phyloP scores from a whole-genome alignment of 2,888 invertebrate genomes.

The Stenichneumon culpator region DNA sequence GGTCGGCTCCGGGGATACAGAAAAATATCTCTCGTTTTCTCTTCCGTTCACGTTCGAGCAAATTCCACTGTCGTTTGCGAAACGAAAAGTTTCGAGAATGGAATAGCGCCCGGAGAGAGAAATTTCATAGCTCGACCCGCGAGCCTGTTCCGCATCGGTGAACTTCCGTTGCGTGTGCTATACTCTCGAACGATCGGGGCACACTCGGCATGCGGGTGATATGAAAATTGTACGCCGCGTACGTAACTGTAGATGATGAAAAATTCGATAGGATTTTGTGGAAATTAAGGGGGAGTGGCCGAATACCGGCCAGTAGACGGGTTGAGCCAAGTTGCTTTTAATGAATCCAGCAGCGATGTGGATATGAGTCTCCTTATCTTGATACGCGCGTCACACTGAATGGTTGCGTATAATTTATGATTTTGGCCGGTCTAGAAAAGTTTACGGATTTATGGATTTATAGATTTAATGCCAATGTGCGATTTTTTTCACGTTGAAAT shows the following conservation, averaged over 20 bases:
- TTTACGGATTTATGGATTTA: too few species aligned
- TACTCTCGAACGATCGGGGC: neutral
- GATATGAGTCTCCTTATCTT: too few species aligned
- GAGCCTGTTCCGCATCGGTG: slow-evolving; percentile 4
- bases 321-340: too few species aligned
- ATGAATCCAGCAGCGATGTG: too few species aligned
- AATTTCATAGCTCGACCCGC: slow-evolving; percentile 17
- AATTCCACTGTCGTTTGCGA: neutral
- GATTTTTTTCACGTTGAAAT: too few species aligned
- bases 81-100: slow-evolving; percentile 30
- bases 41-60: neutral
- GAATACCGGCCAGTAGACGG: too few species aligned
- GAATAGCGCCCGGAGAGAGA: slow-evolving; percentile 18
- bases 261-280: neutral
- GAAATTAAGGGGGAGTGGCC: too few species aligned
- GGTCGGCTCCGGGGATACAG: neutral
- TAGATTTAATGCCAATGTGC: too few species aligned
- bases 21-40: slow-evolving; percentile 26
- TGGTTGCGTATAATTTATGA: too few species aligned
- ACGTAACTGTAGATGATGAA: neutral
- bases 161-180: slow-evolving; percentile 13
- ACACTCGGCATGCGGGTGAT: neutral
- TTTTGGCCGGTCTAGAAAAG: too few species aligned
- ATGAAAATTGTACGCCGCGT: neutral
- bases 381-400: too few species aligned